Evolutionary conservation across 2,888 invertebrate genomes (phyloP).

Genomic region (Philereme vetulata): DNA sequence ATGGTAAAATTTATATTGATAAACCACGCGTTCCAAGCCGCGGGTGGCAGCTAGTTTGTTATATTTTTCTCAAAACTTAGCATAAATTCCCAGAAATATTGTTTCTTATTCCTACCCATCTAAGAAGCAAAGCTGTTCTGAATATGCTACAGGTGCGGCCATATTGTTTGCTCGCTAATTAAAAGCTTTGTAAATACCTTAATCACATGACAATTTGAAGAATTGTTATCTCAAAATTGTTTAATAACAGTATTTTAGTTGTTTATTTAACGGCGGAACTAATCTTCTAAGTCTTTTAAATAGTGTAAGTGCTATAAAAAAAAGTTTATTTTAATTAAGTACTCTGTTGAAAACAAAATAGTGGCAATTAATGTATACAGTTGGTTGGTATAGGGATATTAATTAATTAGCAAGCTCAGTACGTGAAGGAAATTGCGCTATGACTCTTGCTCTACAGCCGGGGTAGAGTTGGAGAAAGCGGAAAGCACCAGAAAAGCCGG

Average conservation of each 20-base stretch:
- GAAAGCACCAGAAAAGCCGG: constrained; percentile 14
- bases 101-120: not conserved
- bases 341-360: constrained; percentile 36
- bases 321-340: constrained; percentile 37
- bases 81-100: no score
- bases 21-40: no score
- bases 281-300: not conserved
- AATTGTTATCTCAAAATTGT: constrained; percentile 18
- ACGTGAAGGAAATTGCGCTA: constrained; percentile 55
- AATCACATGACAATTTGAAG: constrained; percentile 28
- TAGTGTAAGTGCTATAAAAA: not conserved
- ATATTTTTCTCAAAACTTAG: no score
- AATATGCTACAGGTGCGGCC: constrained; percentile 47
- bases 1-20: no score
- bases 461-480: constrained; percentile 27
- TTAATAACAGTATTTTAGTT: not conserved
- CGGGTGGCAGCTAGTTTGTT: no score
- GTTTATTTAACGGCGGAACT: not conserved
- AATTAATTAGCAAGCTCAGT: constrained; percentile 56
- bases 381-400: constrained; percentile 49
- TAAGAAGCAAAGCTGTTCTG: constrained; percentile 21
- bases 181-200: constrained; percentile 36
- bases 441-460: constrained; percentile 47
- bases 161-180: constrained; percentile 40
- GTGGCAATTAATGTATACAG: constrained; percentile 50